Percentiles rank a stretch among this genome's conserved stretches.
Conservation (phyloP, 2,797 vertebrate species). For the Oryzias sinensis region DNA sequence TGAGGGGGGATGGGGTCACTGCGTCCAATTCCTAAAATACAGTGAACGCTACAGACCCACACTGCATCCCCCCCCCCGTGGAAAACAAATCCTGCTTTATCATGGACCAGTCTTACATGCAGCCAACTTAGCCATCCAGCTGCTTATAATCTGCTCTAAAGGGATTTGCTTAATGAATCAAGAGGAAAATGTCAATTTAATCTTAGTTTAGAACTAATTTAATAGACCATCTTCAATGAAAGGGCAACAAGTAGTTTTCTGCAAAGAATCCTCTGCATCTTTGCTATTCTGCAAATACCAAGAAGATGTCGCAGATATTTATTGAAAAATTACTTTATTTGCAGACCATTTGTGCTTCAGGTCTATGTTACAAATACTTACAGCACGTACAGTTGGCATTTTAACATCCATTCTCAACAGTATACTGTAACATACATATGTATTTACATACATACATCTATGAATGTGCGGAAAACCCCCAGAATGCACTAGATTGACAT, state of each 20-base stretch:
- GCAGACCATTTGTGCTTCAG: slow-evolving; percentile 66
- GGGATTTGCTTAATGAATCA: background rate
- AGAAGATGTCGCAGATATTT: slow-evolving; percentile 15
- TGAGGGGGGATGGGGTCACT: no score
- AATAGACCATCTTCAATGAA: no score
- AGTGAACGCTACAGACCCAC: no score
- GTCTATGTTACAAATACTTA: slow-evolving; percentile 71
- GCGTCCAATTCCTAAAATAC: no score
- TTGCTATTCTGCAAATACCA: background rate
- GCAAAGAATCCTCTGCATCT: background rate
- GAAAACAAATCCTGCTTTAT: no score
- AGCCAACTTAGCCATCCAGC: no score
- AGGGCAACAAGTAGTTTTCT: no score
- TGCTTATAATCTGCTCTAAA: background rate
- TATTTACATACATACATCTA: slow-evolving; percentile 65
- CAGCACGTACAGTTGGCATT: slow-evolving; percentile 61
- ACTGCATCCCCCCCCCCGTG: no score
- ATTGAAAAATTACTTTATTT: slow-evolving; percentile 74
- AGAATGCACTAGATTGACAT: slow-evolving; percentile 43
- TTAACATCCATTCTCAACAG: slow-evolving; percentile 64
- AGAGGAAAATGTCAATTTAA: no score
- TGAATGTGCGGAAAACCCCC: slow-evolving; percentile 53
- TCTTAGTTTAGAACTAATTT: no score
- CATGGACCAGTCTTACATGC: no score
- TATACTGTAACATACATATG: slow-evolving; percentile 65